Percentiles rank a stretch among this genome's conserved stretches.
These are phyloP conservation scores for Aporophyla lueneburgensis DNA, from an alignment of 2,888 invertebrate species.

Conservation along the genomic window DNA sequence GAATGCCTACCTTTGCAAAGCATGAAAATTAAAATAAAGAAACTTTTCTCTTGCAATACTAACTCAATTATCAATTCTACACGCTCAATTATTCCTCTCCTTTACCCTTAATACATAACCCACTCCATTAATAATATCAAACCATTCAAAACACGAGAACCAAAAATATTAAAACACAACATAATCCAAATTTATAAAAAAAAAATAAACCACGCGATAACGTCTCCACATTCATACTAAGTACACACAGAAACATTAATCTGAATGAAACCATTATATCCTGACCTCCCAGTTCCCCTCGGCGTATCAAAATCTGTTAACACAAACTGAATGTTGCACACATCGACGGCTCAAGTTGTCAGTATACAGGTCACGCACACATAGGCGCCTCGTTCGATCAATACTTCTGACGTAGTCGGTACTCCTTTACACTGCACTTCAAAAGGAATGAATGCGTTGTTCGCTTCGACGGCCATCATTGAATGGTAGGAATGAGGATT, in stretches of 20 bases:
- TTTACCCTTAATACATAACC: not conserved
- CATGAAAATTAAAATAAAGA: no score
- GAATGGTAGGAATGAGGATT: slow-evolving; percentile 51
- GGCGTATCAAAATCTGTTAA: slow-evolving; percentile 43
- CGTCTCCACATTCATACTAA: slow-evolving; percentile 20
- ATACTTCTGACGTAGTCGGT: slow-evolving; percentile 66
- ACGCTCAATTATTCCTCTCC: not conserved
- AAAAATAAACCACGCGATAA: slow-evolving; percentile 44
- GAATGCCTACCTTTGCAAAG: no score
- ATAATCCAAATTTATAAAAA: slow-evolving; percentile 34
- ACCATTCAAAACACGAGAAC: not conserved
- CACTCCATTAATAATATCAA: not conserved
- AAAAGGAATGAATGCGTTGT: slow-evolving; percentile 62
- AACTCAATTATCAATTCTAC: not conserved
- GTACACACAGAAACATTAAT: slow-evolving; percentile 16
- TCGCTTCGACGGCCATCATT: slow-evolving; percentile 57
- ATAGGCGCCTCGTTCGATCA: slow-evolving; percentile 63
- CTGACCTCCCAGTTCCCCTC: slow-evolving; percentile 23
- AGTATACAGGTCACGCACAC: slow-evolving; percentile 61
- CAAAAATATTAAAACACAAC: slow-evolving; percentile 11
- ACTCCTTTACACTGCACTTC: slow-evolving; percentile 57
- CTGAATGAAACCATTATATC: slow-evolving; percentile 36
- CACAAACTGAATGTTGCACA: slow-evolving; percentile 36
- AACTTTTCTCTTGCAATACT: no score
- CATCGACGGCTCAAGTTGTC: slow-evolving; percentile 48